Percentiles rank a stretch among this genome's conserved stretches.
Conservation (phyloP, 2,797 vertebrate species). For the Intellagama lesueurii region DNA sequence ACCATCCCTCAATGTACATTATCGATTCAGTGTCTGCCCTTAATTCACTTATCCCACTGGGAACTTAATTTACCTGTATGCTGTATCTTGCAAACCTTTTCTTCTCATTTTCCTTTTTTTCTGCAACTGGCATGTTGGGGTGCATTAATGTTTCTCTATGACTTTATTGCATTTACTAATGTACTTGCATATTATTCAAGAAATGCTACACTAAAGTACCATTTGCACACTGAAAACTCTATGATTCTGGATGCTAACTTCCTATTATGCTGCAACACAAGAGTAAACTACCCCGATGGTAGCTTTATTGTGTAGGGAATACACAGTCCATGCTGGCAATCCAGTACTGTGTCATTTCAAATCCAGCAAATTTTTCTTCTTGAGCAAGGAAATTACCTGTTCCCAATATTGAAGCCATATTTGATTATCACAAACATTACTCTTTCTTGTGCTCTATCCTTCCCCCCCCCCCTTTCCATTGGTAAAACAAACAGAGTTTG, state of each 20-base stretch:
- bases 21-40: constrained; percentile 48
- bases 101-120: rapidly evolving
- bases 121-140: neutral
- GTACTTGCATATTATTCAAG: rapidly evolving
- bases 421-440: neutral
- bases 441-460: neutral
- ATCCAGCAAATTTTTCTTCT: neutral
- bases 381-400: neutral
- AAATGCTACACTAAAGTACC: neutral
- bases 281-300: neutral
- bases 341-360: no score
- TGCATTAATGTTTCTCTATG: neutral
- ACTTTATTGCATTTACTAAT: constrained; percentile 21
- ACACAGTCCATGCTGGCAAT: neutral
- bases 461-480: no score
- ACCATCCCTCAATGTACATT: constrained; percentile 45
- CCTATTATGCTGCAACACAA: neutral
- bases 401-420: neutral
- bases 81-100: constrained; percentile 22
- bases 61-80: constrained; percentile 37
- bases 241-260: neutral
- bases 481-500: no score
- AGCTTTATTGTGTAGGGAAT: neutral
- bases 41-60: constrained; percentile 5
- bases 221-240: neutral